Conservation (phyloP, 1,140 invertebrate genomes). For the Orchesella cincta region DNA sequence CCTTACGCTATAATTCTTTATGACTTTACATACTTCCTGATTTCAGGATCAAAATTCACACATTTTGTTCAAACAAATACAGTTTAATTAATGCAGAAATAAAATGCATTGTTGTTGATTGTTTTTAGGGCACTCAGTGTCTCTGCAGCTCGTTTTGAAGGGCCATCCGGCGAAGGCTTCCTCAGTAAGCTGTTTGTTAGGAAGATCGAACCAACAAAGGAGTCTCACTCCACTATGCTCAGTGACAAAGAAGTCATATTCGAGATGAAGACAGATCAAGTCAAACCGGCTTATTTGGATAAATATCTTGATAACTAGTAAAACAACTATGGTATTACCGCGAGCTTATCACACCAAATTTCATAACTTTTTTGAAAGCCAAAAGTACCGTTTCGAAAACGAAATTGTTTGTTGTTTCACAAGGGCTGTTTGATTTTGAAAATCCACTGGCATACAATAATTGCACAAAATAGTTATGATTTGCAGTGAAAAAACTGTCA, state of each 20-base stretch:
- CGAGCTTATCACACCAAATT: conserved; percentile 12
- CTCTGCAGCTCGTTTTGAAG: conserved; percentile 16
- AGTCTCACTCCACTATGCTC: conserved; percentile 90
- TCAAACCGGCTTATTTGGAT: conserved; percentile 80
- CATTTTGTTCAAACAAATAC: no score
- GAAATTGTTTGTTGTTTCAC: no score
- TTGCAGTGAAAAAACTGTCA: conserved; percentile 76
- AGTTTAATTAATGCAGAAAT: no score
- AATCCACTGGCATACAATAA: no score
- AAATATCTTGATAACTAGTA: conserved; percentile 89
- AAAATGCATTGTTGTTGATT: no score
- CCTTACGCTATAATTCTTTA: no score
- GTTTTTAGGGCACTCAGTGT: conserved; percentile 22
- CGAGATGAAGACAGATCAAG: conserved; percentile 90
- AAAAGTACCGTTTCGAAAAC: no score
- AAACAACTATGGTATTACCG: conserved; percentile 59
- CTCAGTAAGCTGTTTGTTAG: conserved; percentile 83
- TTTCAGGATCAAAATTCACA: no score
- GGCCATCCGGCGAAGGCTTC: conserved; percentile 70
- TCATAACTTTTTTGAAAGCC: neutral
- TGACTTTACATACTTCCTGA: no score
- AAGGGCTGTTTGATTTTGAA: no score
- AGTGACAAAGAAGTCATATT: conserved; percentile 93
- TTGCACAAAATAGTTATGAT: no score
- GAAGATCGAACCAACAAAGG: conserved; percentile 90